Base-by-base conservation (phyloP, 2,797 vertebrate genomes). In the Typhlichthys eigenmanni region DNA sequence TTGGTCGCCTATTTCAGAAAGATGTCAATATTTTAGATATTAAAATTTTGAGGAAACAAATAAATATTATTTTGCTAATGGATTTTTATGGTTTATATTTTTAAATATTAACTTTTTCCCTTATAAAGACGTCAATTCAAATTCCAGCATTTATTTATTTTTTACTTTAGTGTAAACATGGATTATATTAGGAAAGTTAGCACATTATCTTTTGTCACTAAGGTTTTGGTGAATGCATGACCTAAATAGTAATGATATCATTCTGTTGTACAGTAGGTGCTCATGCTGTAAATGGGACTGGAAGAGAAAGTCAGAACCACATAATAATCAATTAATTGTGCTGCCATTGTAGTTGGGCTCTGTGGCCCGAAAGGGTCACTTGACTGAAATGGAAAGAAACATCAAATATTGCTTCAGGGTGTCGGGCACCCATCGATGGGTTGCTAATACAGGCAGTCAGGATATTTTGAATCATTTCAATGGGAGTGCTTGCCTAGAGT, bases 311-410 rank as follows among this genome's bases (percentile, higher is more conserved):
- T 83, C 83, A 79, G 84, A 88, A 79, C 75, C 68, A 67, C 51
- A 58, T 60, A 81, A 74, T 71, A 86, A 89, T 89, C 82, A 71
- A 89, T 88, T 69, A 76, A 69, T 79, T 72, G 76, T 68, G 66
- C 62, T 68, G 65, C 66, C 73, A 67, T 79, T 62, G 65, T 71
- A 72, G 70, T 71, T n/a, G 53, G 68, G 55, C 67, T 38, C 38
- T 73, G 69, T 47, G 62, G 69, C 74, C 77, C 58, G 64, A n/a
- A 2, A 81, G 59, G 71, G 81, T 76, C 63, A 60, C 78, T 60
- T 45, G 81, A 83, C 82, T 75, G 78, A 88, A 89, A 88, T 89
- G 81, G 88, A 84, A 86, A 76, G 65, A 49, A 55, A 81, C 72
- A 68, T 85, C 80, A 68, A 74, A 85, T 86, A 86, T 67, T 56